phyloP scores from a whole-genome alignment of 2,797 vertebrate species.

The Leucoraja ocellata region DNA sequence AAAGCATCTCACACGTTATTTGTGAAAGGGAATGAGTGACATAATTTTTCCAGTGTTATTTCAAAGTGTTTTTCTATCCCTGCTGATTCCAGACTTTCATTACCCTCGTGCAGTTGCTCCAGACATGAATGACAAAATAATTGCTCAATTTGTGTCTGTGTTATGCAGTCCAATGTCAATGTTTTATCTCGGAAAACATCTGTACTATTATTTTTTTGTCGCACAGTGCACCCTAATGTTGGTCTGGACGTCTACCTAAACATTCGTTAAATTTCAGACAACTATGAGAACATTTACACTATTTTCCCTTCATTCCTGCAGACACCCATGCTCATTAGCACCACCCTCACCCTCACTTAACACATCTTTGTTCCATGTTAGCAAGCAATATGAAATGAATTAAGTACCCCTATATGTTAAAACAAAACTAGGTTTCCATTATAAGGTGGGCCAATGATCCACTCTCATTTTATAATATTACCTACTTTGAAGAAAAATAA shows the following conservation, averaged over 20 bases:
- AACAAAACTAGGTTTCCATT: not conserved
- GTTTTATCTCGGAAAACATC: not conserved
- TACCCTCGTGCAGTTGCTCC: not conserved
- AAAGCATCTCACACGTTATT: not conserved
- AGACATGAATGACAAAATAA: not conserved
- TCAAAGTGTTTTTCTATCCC: not conserved
- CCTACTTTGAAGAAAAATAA: not conserved
- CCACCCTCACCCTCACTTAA: not conserved
- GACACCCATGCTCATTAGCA: not conserved
- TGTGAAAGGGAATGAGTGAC: not conserved
- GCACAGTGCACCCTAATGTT: not conserved
- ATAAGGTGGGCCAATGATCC: not conserved
- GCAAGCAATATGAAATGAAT: not conserved
- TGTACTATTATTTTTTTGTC: not conserved
- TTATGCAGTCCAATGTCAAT: not conserved
- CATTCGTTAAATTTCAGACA: not conserved
- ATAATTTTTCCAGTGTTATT: not conserved
- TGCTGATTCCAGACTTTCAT: conserved; percentile 6
- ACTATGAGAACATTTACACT: not conserved
- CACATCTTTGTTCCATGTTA: not conserved
- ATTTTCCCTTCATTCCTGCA: not conserved
- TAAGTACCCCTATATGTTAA: not conserved
- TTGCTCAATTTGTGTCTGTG: conserved; percentile 15
- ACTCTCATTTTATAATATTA: not conserved
- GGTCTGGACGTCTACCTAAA: not conserved